Base-by-base conservation (phyloP, 2,113 vertebrate genomes). In the Heteronetta atricapilla region DNA sequence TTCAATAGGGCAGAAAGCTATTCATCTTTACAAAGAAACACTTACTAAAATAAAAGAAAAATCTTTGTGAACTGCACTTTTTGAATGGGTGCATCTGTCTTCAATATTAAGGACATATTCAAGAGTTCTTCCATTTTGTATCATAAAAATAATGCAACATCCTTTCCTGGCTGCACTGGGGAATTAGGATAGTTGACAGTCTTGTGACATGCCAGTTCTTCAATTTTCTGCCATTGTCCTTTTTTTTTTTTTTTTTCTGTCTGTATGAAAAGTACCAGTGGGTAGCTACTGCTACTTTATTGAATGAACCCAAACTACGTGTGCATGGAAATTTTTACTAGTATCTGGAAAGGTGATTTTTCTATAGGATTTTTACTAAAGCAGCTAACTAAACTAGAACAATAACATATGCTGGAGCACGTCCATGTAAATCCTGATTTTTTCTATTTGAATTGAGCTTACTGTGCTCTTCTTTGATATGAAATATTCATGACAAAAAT, bases 401-500 rank as follows among this genome's bases (percentile, higher is more conserved):
- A 90, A 66, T 81, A 90, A 93, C 63, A 68, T 60, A 96, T 92
- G 89, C 92, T 73, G 82, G 38, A 89, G 69, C 91, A 96, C 33
- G 5, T 86, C 84, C 86, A 84, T 62, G 23, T 89, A 96, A 96
- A 95, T 94, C 88, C 68, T 81, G 90, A 92, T 25, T 88, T 89
- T 29, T 87, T 92, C 88, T 93, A 82, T 94, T 94, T 95, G 90
- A 91, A 95, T 73, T 92, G 60, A 93, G 82, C 76, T 93, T 95
- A 89, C 72, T 55, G 70, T 93, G 63, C 67, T 92, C 62, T 84
- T 86, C 88, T 52, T 75, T 40, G 44, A n/a, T 59, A 94, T 94
- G 92, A 96, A 97, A 96, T 97, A 96, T 97, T 96, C 78, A 87
- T 95, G 78, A 78, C 28, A 83, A 73, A 91, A 89, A 36, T 78